Evolutionary conservation across 1,140 invertebrate genomes (phyloP).

Genomic region (Neodiprion lecontei): DNA sequence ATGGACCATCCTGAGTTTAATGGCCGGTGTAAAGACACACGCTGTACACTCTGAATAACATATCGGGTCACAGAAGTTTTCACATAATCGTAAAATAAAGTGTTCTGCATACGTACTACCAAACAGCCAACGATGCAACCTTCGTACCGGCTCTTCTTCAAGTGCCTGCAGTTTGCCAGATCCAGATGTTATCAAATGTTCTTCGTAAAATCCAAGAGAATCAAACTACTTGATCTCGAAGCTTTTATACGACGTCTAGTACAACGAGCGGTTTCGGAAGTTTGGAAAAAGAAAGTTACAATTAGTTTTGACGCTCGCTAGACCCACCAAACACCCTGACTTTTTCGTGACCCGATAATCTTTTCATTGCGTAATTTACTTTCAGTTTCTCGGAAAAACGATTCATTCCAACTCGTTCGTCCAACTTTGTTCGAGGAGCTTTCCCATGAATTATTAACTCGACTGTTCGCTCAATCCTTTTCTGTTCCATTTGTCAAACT

Average conservation of each 20-base stretch:
- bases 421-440: no score
- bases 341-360: no score
- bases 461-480: no score
- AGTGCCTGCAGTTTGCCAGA: not conserved
- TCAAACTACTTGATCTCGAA: not conserved
- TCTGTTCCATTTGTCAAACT: no score
- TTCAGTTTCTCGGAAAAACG: no score
- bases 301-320: no score
- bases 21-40: not conserved
- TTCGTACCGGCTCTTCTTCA: not conserved
- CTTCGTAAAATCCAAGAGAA: not conserved
- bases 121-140: slow-evolving; percentile 6
- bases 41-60: not conserved
- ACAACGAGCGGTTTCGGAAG: no score
- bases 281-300: no score
- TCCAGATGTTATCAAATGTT: not conserved
- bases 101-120: not conserved
- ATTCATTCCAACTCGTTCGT: no score
- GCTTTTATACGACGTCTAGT: not conserved
- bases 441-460: no score
- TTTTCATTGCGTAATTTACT: no score
- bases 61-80: not conserved
- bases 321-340: no score
- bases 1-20: not conserved
- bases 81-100: slow-evolving; percentile 7